Evolutionary conservation across 2,797 vertebrate species (phyloP).

Genomic region (Chelidonichthys spinosus): DNA sequence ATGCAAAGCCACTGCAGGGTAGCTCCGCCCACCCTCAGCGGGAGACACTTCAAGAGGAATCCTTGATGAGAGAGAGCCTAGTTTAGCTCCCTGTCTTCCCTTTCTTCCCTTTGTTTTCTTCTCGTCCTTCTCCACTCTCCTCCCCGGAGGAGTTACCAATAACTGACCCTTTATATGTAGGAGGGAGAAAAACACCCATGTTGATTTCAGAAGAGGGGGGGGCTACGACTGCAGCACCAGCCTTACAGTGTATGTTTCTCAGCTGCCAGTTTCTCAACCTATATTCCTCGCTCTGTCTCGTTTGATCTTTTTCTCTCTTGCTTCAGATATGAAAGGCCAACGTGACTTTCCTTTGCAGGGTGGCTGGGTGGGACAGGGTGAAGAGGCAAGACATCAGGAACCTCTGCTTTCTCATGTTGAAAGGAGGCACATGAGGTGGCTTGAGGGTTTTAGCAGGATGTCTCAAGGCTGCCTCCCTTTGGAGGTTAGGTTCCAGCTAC

Average conservation of each 20-base stretch:
- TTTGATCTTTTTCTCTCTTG: not conserved
- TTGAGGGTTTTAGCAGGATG: not conserved
- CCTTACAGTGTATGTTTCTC: not conserved
- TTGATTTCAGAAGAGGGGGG: conserved; percentile 14
- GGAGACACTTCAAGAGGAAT: conserved; percentile 77
- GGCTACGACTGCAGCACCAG: not conserved
- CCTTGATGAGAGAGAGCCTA: conserved; percentile 53
- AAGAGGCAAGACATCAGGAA: not conserved
- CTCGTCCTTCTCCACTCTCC: conserved; percentile 28
- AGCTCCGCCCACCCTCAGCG: conserved; percentile 57
- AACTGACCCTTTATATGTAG: conserved; percentile 51
- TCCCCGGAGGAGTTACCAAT: conserved; percentile 62
- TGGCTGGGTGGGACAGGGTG: no score
- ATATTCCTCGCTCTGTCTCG: not conserved
- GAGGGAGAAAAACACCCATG: conserved; percentile 6
- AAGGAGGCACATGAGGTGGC: not conserved
- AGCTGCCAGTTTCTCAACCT: not conserved
- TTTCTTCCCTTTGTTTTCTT: conserved; percentile 54
- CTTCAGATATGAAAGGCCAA: no score
- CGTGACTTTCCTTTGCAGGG: no score
- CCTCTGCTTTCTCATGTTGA: not conserved
- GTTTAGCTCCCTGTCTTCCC: conserved; percentile 47
- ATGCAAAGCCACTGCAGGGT: conserved; percentile 64
- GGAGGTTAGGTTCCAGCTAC: not conserved
- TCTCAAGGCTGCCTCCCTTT: not conserved